phyloP scores from a whole-genome alignment of 2,113 vertebrate species.

The Tursiops truncatus region DNA sequence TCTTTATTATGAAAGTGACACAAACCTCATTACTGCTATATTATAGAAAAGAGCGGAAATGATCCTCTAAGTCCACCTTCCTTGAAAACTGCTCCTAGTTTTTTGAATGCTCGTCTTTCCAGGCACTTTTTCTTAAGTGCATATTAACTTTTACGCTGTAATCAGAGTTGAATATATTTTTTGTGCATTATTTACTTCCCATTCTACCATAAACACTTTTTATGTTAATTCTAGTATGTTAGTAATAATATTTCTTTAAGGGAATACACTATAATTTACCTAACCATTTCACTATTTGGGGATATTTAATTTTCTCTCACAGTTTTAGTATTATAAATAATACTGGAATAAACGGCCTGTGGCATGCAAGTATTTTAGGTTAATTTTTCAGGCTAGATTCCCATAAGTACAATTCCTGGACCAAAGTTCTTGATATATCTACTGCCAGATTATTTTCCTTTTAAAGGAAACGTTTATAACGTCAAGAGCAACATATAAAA shows the following conservation, averaged over 20 bases:
- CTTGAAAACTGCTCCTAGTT: neutral
- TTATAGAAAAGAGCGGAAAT: neutral
- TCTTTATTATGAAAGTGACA: conserved; percentile 20
- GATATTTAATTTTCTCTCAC: neutral
- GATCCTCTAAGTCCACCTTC: neutral
- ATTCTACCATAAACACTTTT: neutral
- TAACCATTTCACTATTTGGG: neutral
- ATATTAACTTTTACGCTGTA: neutral
- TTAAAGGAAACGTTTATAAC: neutral
- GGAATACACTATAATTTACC: neutral
- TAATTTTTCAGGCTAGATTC: neutral
- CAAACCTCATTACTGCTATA: neutral
- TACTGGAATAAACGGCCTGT: neutral
- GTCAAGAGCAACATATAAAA: neutral
- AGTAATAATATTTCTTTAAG: neutral
- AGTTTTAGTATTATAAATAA: neutral
- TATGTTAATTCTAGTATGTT: neutral
- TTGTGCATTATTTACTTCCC: neutral
- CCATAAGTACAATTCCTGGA: neutral
- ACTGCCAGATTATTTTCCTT: neutral
- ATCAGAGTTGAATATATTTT: neutral
- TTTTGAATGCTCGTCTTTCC: neutral
- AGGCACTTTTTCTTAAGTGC: neutral
- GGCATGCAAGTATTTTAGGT: neutral
- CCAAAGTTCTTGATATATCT: neutral